Evolutionary conservation across 1,140 invertebrate genomes (phyloP), one percentile per base, ranked within the genome.

Genomic region (Branchinecta lynchi): DNA sequence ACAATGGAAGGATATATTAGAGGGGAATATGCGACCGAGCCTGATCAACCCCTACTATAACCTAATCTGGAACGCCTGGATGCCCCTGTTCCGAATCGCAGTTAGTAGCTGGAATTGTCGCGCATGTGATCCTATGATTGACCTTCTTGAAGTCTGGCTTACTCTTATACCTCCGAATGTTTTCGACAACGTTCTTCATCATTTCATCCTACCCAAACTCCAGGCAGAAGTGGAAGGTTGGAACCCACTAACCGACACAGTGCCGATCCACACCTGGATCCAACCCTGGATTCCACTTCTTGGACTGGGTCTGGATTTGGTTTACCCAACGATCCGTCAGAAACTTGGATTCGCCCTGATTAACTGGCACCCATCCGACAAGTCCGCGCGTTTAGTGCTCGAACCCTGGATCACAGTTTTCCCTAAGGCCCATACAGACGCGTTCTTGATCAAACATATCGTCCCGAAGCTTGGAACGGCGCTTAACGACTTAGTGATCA

Each of bases 251-350:
- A 89, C 87, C 0, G 96, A 98, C 76, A 89, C 88, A 0, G 85
- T 96, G 69, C 94, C 95, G 3, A 91, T 98, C 72, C 94, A 98
- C 79, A 84, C 86, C 8, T 99, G 96, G 96, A 86, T 98, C 70
- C 87, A 96, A 79, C 96, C 96, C 0, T 99, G 96, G 96, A 82
- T 93, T 51, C 86, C 87, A 8, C 77, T 89, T 32, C 83, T 93
- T 78, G 84, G 79, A 32, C 79, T 82, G 72, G 81, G 84, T 66
- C 78, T 98, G 74, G 87, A 92, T 73, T 85, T 86, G 2, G 86
- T 97, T 8, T 98, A 95, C 81, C 90, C 92, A n/a, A 86, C 88
- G 43, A 92, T 99, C 71, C 84, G 96, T 67, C 87, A 93, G 21
- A 98, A 98, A 77, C 80, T 99, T 8, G 87, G 89, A 44, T 84